phyloP scores from a whole-genome alignment of 37 sponge, comb jelly and placozoan species.

The Axinella damicornis region DNA sequence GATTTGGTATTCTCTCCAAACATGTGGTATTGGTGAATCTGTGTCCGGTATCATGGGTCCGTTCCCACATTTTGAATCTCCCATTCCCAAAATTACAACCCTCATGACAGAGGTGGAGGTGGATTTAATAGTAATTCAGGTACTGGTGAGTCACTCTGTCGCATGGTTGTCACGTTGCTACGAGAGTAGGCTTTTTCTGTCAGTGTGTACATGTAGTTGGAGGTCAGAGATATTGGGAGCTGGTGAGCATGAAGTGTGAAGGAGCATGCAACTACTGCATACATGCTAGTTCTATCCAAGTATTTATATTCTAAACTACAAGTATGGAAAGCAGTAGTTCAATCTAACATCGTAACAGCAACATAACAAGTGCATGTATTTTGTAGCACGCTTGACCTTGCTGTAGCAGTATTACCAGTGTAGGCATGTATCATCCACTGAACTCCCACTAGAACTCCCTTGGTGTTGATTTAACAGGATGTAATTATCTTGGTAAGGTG shows the following conservation, averaged over 20 bases:
- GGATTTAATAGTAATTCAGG: slow-evolving; percentile 31
- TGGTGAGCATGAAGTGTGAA: neutral
- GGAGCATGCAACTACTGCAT: no score
- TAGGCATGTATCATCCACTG: no score
- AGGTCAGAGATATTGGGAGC: neutral
- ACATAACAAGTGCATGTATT: no score
- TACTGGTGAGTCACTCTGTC: slow-evolving; percentile 17
- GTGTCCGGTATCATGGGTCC: slow-evolving; percentile 4
- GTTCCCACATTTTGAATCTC: neutral
- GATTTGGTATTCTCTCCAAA: slow-evolving; percentile 40
- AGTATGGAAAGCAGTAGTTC: no score
- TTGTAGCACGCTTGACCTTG: no score
- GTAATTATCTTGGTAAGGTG: no score
- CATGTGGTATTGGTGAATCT: slow-evolving; percentile 32
- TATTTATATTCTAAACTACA: no score
- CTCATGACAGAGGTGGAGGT: slow-evolving; percentile 40
- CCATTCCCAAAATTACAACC: slow-evolving; percentile 12
- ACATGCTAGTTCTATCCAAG: no score
- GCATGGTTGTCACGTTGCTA: neutral
- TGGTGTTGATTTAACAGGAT: no score
- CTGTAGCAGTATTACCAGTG: no score
- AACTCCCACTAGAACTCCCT: no score
- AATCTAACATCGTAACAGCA: no score
- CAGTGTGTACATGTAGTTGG: neutral
- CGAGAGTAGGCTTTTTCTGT: neutral